These are phyloP conservation scores for Pangasianodon hypophthalmus DNA, from an alignment of 2,113 vertebrate genomes.

Conservation along the genomic window DNA sequence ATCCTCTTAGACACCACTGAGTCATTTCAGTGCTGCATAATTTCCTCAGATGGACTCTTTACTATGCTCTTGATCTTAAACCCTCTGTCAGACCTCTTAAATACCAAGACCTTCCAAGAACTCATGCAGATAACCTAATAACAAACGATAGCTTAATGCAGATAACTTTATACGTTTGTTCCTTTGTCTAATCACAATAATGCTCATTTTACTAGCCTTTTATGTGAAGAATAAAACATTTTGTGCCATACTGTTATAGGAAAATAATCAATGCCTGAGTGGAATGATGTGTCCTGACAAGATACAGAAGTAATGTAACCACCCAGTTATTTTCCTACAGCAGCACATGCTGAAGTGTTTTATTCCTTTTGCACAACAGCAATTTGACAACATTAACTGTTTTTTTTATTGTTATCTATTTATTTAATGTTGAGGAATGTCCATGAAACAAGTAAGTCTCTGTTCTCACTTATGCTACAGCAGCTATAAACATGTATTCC, in stretches of 20 bases:
- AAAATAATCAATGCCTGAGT: neutral
- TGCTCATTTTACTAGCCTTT: too few relatives aligned
- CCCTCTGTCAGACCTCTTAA: neutral
- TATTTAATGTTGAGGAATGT: neutral
- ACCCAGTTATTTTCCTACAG: neutral
- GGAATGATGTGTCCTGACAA: too few relatives aligned
- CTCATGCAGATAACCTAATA: neutral
- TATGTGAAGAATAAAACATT: too few relatives aligned
- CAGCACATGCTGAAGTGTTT: neutral
- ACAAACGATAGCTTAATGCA: neutral
- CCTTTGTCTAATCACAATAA: neutral
- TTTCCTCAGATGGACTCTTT: neutral
- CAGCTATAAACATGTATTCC: neutral
- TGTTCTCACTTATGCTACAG: neutral
- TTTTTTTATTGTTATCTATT: neutral
- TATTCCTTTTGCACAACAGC: neutral
- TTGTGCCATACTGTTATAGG: too few relatives aligned
- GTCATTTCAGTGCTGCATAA: neutral
- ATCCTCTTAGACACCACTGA: neutral
- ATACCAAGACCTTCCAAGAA: neutral
- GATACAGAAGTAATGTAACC: neutral
- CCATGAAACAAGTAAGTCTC: neutral
- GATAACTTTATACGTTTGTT: neutral
- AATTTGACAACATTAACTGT: neutral
- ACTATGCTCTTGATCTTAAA: neutral